Evolutionary conservation across 2,888 invertebrate genomes (phyloP), one percentile per base, ranked within the genome.

Genomic region (Azorinus chamasolen): DNA sequence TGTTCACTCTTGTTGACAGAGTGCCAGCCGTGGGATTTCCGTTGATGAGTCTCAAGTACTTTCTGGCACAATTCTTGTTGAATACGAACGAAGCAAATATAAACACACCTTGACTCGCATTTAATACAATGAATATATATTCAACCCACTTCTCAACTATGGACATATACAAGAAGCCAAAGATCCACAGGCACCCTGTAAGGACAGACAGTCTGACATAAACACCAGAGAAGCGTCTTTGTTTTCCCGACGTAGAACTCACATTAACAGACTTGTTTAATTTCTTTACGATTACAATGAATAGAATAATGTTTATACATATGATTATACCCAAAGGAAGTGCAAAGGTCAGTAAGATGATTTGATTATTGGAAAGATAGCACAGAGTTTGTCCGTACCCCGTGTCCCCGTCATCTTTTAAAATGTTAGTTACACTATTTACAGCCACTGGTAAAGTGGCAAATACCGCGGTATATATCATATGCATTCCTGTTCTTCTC

Each of bases 161-260:
- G 46, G 62, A 69, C 3, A 48, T 16, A 16, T 51, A 70, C 24
- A 76, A 25, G 25, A 76, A 73, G 12, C 76, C 76, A 55, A 70
- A 73, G n/a, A 80, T 48, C 80, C 80, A 80, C 5, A 73, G 51
- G 2, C 65, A 16, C 1, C 80, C 80, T n/a, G 80, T 80, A 3
- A 80, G 16, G 10, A 73, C 53, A 6, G 80, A 64, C 8, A 80
- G 62, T 37, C 70, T 72, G 1, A 66, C 66, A 45, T 69, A 80
- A 6, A 80, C 66, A 22, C 57, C 63, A 25, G 73, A 58, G 20
- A 61, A 65, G 24, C 73, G 69, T 18, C 73, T 43, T 18, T 65
- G 39, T 18, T 59, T 50, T 62, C 69, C 57, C 2, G 41, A 57
- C 3, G 27, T 54, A 12, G 39, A 32, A n/a, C 25, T 43, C 2